These are phyloP conservation scores for Drosophila pallidifrons DNA, from an alignment of 1,140 invertebrate genomes.

Conservation along the genomic window DNA sequence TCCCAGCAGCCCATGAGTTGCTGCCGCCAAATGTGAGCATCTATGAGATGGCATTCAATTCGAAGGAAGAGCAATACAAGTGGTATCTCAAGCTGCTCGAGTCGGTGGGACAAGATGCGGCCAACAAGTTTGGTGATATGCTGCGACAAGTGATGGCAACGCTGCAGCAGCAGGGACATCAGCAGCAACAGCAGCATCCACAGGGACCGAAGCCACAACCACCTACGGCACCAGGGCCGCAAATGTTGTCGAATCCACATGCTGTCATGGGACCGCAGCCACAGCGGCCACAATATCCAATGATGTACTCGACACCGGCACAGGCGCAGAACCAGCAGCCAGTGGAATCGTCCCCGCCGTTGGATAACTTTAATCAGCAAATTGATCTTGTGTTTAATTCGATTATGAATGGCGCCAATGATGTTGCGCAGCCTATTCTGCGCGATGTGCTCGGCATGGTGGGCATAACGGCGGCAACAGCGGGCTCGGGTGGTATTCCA, in stretches of 20 bases:
- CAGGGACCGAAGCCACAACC: conserved; percentile 53
- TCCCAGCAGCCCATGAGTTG: conserved; percentile 81
- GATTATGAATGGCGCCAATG: conserved; percentile 81
- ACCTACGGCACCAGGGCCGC: conserved; percentile 46
- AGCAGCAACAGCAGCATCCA: conserved; percentile 49
- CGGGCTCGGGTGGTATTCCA: conserved; percentile 26
- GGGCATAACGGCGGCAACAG: conserved; percentile 35
- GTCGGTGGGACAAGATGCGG: conserved; percentile 80
- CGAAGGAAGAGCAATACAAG: conserved; percentile 84
- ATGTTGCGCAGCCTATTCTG: conserved; percentile 79
- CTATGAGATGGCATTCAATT: conserved; percentile 83
- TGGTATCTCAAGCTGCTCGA: conserved; percentile 82
- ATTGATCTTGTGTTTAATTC: conserved; percentile 84
- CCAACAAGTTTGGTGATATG: conserved; percentile 83
- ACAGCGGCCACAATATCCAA: conserved; percentile 70
- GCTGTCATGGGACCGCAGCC: conserved; percentile 52
- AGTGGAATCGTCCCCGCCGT: conserved; percentile 67
- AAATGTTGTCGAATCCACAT: conserved; percentile 64
- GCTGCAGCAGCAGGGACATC: conserved; percentile 65
- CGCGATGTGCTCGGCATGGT: conserved; percentile 80
- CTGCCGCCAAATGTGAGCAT: conserved; percentile 84
- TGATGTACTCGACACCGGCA: conserved; percentile 58
- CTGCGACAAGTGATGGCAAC: conserved; percentile 75
- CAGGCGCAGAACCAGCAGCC: conserved; percentile 57
- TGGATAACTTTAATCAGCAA: conserved; percentile 84